Evolutionary conservation across 2,888 invertebrate genomes (phyloP), one percentile per base, ranked within the genome.

Genomic region (Agonopterix subpropinquella): DNA sequence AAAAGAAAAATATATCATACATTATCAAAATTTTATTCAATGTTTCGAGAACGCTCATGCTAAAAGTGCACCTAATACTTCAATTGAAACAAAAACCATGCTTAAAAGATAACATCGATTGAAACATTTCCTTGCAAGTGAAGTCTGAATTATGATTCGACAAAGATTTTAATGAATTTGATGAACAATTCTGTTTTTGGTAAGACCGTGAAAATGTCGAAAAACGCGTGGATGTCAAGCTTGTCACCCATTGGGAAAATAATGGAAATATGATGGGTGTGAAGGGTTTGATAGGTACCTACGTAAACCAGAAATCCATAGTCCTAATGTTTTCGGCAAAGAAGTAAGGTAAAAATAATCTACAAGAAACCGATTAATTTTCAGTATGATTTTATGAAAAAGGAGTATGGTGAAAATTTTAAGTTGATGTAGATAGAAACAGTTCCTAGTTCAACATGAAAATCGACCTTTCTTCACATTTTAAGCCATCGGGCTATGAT

Each of bases 121-220:
- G 73, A 49, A 83, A 80, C 58, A 77, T 68, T 7, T 45, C 64
- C 43, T 44, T 71, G 35, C 47, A 74, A 49, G 64, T 56, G 15
- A 39, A 49, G 45, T 58, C 73, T 2, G 57, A 10, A 36, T 65
- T 63, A 41, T 59, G 67, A n/a, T 79, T 74, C 56, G 65, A 76
- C 52, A 76, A 74, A 64, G 66, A 74, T 54, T 68, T 73, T 48
- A 77, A 57, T 49, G 78, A 80, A 56, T 53, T 53, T 74, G 9
- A 67, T 74, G 64, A 77, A 71, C 45, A 80, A 80, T 56, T 53
- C 69, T 0, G 55, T 73, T 1, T 77, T 66, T 54, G 74, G 77
- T 0, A 77, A 79, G 52, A 69, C 65, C 0, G 65, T 75, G 59
- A 70, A 55, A 70, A 68, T 50, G 58, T 69, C 10, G 58, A 65